Percentiles rank a stretch among this genome's conserved stretches.
phyloP scores from a whole-genome alignment of 2,113 vertebrate species.

The Toxostoma redivivum region DNA sequence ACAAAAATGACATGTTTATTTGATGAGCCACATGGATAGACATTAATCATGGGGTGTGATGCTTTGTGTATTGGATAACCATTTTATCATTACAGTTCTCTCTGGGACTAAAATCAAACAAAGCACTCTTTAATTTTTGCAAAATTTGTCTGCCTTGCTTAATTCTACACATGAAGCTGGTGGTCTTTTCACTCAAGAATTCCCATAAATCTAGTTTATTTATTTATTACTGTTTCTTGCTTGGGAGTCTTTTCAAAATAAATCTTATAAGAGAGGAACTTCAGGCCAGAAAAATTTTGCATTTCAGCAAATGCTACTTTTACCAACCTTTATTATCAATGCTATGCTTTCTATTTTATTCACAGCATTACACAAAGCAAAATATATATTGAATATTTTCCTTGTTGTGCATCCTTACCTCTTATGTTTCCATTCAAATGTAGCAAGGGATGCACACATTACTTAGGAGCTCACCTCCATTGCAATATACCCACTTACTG shows the following conservation, averaged over 20 bases:
- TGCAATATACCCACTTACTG: not conserved
- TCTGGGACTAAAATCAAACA: not conserved
- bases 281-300: not conserved
- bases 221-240: not conserved
- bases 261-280: not conserved
- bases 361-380: not conserved
- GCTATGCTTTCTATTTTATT: not conserved
- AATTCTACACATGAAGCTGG: not conserved
- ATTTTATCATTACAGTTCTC: not conserved
- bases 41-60: not conserved
- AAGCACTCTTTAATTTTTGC: not conserved
- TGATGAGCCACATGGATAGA: not conserved
- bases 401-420: not conserved
- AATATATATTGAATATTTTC: not conserved
- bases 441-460: not conserved
- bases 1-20: not conserved
- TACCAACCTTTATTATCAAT: not conserved
- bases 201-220: not conserved
- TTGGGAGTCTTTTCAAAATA: not conserved
- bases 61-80: not conserved
- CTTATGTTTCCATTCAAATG: not conserved
- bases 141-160: not conserved
- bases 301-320: not conserved
- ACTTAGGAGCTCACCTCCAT: not conserved
- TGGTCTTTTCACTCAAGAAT: not conserved